A percentile compares a stretch with the other conserved stretches of the same genome.
Evolutionary conservation across 2,888 invertebrate genomes (phyloP).

Genomic region (Nemotelus nigrinus): DNA sequence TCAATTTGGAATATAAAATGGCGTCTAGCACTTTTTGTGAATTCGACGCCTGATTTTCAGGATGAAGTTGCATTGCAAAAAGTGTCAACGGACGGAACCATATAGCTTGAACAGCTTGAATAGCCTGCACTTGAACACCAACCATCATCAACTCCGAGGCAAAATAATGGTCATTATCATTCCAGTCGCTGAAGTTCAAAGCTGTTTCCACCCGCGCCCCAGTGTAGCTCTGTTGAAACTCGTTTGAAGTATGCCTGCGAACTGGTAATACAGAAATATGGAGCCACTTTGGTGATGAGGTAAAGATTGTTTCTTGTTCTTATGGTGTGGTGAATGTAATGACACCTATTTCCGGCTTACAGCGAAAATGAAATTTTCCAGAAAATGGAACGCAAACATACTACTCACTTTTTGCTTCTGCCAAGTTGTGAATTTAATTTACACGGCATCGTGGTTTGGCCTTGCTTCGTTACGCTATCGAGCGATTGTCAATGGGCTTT

Average conservation of each 20-base stretch:
- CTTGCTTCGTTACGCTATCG: not conserved
- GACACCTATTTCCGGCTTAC: not conserved
- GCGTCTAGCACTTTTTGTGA: conserved; percentile 27
- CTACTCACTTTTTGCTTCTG: conserved; percentile 28
- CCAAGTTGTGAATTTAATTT: conserved; percentile 30
- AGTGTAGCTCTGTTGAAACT: not conserved
- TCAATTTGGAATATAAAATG: conserved; percentile 10
- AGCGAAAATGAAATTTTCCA: conserved; percentile 1
- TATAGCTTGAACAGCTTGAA: not conserved
- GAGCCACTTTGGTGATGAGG: not conserved
- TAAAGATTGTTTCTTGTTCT: not conserved
- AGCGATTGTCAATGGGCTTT: not conserved
- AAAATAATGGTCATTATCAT: conserved; percentile 10
- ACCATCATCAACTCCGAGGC: conserved; percentile 17
- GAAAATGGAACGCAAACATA: conserved; percentile 29
- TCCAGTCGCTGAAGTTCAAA: not conserved
- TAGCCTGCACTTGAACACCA: not conserved
- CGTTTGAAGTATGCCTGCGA: not conserved
- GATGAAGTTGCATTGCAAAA: conserved; percentile 31
- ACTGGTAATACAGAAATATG: not conserved
- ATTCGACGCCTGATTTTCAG: conserved; percentile 5
- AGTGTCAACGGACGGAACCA: conserved; percentile 27
- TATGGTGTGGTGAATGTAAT: too few species aligned
- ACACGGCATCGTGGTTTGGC: not conserved
- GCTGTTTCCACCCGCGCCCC: not conserved